Base-by-base conservation (phyloP, 1,140 invertebrate genomes). In the Metaphire vulgaris region DNA sequence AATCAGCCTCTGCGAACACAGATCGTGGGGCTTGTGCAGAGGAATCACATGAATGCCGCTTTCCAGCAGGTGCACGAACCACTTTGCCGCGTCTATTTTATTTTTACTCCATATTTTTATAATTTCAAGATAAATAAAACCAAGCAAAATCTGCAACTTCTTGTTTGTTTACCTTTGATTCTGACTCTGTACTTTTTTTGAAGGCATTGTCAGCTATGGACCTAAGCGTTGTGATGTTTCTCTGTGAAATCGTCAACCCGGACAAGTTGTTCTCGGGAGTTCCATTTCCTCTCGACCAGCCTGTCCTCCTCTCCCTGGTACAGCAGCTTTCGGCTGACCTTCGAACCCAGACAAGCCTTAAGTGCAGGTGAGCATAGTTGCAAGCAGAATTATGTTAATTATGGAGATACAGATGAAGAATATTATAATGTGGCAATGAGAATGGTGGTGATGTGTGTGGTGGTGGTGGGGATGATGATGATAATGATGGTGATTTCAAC, bases 311-410 rank as follows among this genome's bases (percentile, higher is more conserved):
- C 32, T 96, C 94, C 0, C 88, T 98, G 1, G 92, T 97, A 79
- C 94, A 96, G 85, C 95, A 98, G 83, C 89, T 98, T 1, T 92
- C 93, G 1, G 91, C 92, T 0, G 93, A 97, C 84, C 90, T 98
- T 84, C 88, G 88, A 32, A 89, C 91, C 74, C 90, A 94, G 81
- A 93, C 92, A n/a, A 92, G 93, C 80, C 88, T 95, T 1, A 97
- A 96, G 85, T 89, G 93, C 79, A 93, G 91, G 93, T 96, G 87
- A 82, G 83, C 80, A 32, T 70, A 21, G 41, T 29, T 70, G n/a
- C n/a, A n/a, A n/a, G n/a, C n/a, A n/a, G n/a, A n/a, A n/a, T n/a
- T n/a, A n/a, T n/a, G n/a, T n/a, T n/a, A n/a, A n/a, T n/a, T n/a
- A n/a, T n/a, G n/a, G n/a, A n/a, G n/a, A n/a, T n/a, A n/a, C n/a